Base-by-base conservation (phyloP, 2,797 vertebrate species). In the Lagocephalus sceleratus region DNA sequence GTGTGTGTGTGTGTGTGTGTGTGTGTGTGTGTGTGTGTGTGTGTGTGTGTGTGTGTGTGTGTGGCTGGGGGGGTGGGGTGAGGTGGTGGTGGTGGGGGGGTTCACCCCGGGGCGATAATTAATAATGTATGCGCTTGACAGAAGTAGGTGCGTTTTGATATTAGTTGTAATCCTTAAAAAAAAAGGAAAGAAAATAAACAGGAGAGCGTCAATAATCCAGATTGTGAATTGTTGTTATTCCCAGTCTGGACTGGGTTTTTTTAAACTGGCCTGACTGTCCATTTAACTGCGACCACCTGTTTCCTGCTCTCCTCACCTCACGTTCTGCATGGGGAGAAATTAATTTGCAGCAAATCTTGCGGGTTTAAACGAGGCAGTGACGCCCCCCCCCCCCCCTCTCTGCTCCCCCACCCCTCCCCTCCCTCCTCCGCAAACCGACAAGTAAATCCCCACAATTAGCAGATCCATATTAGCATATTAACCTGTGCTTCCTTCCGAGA, bases 381-480 rank as follows among this genome's bases (percentile, higher is more conserved):
- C 82, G 73, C 71, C 62, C 66, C 52, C 53, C 47, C 59, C 32
- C 20, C 20, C 54, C 38, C 5, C 35, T 25, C n/a, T 16, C 16
- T 16, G 11, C 10, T 12, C 38, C 38, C 10, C 51, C 38, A 3
- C 25, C 42, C 14, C 16, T 41, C 14, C 7, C 40, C 6, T 41
- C 16, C 16, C 14, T 16, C 15, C 12, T 6, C 6, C 12, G 3
- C 39, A 81, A 82, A 85, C 82, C 57, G 73, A 85, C 83, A 59
- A 86, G 73, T 80, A 85, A 87, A 87, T 87, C 85, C 84, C 72
- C 58, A 73, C 85, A 88, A 88, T 90, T 88, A 89, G 86, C 84
- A 80, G 85, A 85, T 83, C 83, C 84, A 86, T 83, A 90, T 91
- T 90, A 89, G 88, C 88, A 90, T 91, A 90, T 87, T 89, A 90